Evolutionary conservation across 2,888 invertebrate species (phyloP).

Genomic region (Acanthacorydalis orientalis): DNA sequence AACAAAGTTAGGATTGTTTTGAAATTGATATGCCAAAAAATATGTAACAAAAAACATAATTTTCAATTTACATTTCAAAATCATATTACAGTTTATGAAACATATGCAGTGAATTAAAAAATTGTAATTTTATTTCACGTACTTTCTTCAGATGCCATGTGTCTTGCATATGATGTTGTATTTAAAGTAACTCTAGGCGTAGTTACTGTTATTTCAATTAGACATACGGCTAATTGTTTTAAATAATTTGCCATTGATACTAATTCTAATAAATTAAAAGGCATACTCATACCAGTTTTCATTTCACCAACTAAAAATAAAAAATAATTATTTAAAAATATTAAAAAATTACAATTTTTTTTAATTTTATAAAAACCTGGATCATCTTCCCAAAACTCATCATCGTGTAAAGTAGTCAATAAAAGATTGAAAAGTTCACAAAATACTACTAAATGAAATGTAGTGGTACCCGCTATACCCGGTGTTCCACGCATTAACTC

Average conservation of each 20-base stretch:
- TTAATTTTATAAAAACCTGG: constrained; percentile 12
- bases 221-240: constrained; percentile 65
- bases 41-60: background rate
- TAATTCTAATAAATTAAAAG: constrained; percentile 60
- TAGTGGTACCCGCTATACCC: constrained; percentile 13
- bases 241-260: constrained; percentile 53
- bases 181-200: background rate
- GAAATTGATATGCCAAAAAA: background rate
- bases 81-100: no score
- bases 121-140: background rate
- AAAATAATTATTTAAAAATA: background rate
- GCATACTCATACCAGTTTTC: constrained; percentile 25
- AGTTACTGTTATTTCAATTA: constrained; percentile 75
- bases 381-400: constrained; percentile 54
- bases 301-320: constrained; percentile 3
- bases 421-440: constrained; percentile 66
- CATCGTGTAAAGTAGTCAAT: constrained; percentile 70
- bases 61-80: no score
- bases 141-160: background rate
- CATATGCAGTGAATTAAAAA: background rate
- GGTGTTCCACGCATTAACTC: constrained; percentile 22
- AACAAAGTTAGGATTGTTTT: background rate
- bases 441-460: constrained; percentile 48
- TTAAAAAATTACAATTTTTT: constrained; percentile 3
- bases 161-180: background rate